Evolutionary conservation across 2,797 vertebrate genomes (phyloP).

Genomic region (Trematomus bernacchii): DNA sequence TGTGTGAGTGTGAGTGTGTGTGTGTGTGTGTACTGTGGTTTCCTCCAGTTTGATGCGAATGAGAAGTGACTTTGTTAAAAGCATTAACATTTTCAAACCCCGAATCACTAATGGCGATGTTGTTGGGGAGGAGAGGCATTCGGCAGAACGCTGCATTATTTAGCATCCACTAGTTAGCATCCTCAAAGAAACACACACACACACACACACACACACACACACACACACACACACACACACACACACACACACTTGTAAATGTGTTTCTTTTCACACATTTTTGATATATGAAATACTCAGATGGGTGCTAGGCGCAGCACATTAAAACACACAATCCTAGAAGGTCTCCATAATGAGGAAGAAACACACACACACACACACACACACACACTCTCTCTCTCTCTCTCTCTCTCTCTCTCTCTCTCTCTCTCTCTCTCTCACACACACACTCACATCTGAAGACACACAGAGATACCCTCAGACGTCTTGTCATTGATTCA

Average conservation of each 20-base stretch:
- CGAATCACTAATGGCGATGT: constrained; percentile 75
- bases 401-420: too few species aligned
- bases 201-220: constrained; percentile 1
- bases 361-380: constrained; percentile 21
- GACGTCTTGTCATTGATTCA: constrained; percentile 67
- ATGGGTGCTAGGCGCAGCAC: constrained; percentile 36
- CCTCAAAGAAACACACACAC: constrained; percentile 60
- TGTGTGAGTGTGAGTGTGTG: constrained; percentile 21
- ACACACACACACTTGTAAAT: neutral
- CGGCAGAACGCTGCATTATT: constrained; percentile 80
- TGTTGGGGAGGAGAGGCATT: constrained; percentile 77
- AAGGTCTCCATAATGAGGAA: constrained; percentile 56
- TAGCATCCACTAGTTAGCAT: constrained; percentile 71
- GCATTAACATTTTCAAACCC: constrained; percentile 80
- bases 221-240: too few species aligned
- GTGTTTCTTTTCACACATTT: constrained; percentile 49
- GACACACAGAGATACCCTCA: constrained; percentile 37
- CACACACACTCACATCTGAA: constrained; percentile 1
- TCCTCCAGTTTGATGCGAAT: constrained; percentile 66
- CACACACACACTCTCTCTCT: constrained; percentile 18
- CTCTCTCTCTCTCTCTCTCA: too few species aligned
- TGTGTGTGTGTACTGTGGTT: constrained; percentile 37
- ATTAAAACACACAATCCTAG: constrained; percentile 46
- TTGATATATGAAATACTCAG: constrained; percentile 45
- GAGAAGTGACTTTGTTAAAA: constrained; percentile 74